Base-by-base conservation (phyloP, 1,140 invertebrate genomes). In the Hermatobates lingyangjiaoensis region DNA sequence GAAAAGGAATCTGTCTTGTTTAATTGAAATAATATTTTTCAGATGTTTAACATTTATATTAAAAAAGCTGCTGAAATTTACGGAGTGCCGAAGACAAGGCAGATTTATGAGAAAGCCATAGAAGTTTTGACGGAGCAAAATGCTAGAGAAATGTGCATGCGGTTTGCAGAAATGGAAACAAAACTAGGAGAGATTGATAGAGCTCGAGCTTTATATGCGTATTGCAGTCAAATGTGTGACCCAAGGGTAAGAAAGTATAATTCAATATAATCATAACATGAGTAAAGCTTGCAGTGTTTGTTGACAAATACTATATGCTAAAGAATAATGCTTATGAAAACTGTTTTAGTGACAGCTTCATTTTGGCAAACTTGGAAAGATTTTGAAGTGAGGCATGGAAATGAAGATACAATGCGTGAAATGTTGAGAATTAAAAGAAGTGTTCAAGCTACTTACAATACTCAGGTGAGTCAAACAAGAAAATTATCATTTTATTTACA, bases 331-430 rank as follows among this genome's bases (percentile, higher is more conserved):
- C 3, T 15, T 46, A 46, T n/a, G n/a, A n/a, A n/a, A n/a, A n/a
- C n/a, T n/a, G n/a, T 55, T 52, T 52, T 81, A 77, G 85, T 91
- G 1, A 90, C 93, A 7, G 75, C 77, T 3, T 80, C 86, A 28
- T 98, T 98, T 64, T 99, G 96, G 96, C 83, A 92, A 64, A 87
- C 87, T 5, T 99, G 96, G 96, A 97, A 96, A 70, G 91, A 98
- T 60, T 99, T 99, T 74, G 96, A 99, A 75, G 87, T 96, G 30
- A 79, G 87, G 45, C 94, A 98, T 71, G 96, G 96, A n/a, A 99
- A 98, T 71, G 94, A 98, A 68, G 96, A 99, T 61, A 99, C 95
- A 0, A 92, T 99, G 77, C 73, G 93, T 46, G 96, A 99, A 73
- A 98, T 99, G 93, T 69, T 99, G 55, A 74, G 95, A 63, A 96